Conservation (phyloP, 2,797 vertebrate genomes). For the Bovichtus variegatus region DNA sequence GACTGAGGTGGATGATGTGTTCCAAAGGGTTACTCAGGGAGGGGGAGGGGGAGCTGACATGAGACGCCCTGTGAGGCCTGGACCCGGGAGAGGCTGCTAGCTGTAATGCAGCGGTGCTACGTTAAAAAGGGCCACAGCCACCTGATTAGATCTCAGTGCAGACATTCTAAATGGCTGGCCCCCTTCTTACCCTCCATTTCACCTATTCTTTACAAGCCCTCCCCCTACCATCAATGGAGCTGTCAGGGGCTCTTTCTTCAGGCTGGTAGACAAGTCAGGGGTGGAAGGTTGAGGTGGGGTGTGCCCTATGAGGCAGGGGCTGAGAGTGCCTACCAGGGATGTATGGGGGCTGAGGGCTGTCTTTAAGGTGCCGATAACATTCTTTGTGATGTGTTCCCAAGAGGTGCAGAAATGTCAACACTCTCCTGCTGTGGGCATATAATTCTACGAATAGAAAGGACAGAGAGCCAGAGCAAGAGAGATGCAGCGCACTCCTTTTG, state of each 20-base stretch:
- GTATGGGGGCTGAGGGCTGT: conserved; percentile 70
- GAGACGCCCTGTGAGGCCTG: conserved; percentile 85
- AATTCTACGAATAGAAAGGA: conserved; percentile 82
- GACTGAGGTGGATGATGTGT: conserved; percentile 88
- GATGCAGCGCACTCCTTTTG: conserved; percentile 50
- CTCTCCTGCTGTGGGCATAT: conserved; percentile 81
- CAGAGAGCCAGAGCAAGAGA: conserved; percentile 70
- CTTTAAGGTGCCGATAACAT: conserved; percentile 88
- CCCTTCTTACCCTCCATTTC: conserved; percentile 81
- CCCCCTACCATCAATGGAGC: conserved; percentile 80
- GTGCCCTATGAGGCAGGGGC: conserved; percentile 69
- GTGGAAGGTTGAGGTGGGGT: conserved; percentile 74
- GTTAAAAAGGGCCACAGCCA: conserved; percentile 83
- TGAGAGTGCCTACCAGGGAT: conserved; percentile 59
- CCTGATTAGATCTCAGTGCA: conserved; percentile 88
- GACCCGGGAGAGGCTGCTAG: conserved; percentile 77
- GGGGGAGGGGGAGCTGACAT: conserved; percentile 78
- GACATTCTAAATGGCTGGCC: conserved; percentile 84
- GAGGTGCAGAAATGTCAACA: conserved; percentile 88
- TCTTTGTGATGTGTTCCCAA: conserved; percentile 85
- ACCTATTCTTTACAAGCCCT: conserved; percentile 69
- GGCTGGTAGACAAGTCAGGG: conserved; percentile 75
- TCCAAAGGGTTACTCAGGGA: conserved; percentile 82
- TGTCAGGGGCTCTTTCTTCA: conserved; percentile 84
- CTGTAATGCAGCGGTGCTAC: conserved; percentile 82